Evolutionary conservation across 2,888 invertebrate species (phyloP).

Genomic region (Orthosia gracilis): DNA sequence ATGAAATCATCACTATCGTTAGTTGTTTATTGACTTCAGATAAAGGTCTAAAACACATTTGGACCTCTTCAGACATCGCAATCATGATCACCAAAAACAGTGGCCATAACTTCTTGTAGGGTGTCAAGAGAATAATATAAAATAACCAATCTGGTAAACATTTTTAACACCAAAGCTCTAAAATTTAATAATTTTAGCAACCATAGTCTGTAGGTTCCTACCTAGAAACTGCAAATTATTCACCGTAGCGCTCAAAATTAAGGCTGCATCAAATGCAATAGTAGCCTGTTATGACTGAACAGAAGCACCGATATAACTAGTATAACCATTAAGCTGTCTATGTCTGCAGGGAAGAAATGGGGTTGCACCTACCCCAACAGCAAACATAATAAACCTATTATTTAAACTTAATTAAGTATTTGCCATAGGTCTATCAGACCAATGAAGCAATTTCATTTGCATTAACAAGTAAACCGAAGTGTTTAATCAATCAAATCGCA

Average conservation of each 20-base stretch:
- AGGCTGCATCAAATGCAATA: neutral
- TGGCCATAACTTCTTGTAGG: neutral
- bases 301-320: neutral
- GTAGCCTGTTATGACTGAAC: neutral
- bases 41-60: neutral
- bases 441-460: slow-evolving; percentile 9
- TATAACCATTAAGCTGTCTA: slow-evolving; percentile 3
- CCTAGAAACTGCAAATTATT: neutral
- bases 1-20: neutral
- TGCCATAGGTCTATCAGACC: neutral
- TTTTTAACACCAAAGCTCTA: neutral
- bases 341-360: slow-evolving; percentile 5
- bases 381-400: slow-evolving; percentile 14
- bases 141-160: neutral
- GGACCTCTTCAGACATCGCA: neutral
- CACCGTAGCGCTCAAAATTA: neutral
- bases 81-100: neutral
- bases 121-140: too few relatives aligned
- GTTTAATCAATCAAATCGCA: slow-evolving; percentile 42
- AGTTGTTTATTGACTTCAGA: neutral
- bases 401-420: neutral
- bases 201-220: neutral
- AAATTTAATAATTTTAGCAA: neutral
- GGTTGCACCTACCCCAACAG: slow-evolving; percentile 28
- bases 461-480: slow-evolving; percentile 12